These are phyloP conservation scores for Tanaodytes sp. DNA, from an alignment of 2,888 invertebrate species.

Conservation along the genomic window DNA sequence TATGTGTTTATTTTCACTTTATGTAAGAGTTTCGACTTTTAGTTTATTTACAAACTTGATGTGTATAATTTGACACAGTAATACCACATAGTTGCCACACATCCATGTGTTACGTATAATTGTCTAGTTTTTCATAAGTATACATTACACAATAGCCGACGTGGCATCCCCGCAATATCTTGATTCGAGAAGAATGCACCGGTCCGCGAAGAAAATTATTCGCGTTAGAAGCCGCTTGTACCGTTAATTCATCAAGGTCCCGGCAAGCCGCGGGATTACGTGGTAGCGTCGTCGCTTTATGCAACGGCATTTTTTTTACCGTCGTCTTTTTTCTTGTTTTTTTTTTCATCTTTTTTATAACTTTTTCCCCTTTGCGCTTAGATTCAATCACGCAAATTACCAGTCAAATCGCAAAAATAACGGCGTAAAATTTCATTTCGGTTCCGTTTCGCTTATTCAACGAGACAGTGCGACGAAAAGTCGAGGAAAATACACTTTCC, in stretches of 20 bases:
- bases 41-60: no score
- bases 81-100: no score
- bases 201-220: slow-evolving; percentile 28
- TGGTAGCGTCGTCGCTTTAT: slow-evolving; percentile 30
- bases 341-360: no score
- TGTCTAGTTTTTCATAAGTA: no score
- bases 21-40: no score
- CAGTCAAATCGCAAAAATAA: slow-evolving; percentile 26
- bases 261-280: slow-evolving; percentile 30
- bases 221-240: slow-evolving; percentile 41
- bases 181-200: slow-evolving; percentile 34
- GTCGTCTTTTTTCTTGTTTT: neutral
- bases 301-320: slow-evolving; percentile 20
- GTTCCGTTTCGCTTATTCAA: slow-evolving; percentile 30
- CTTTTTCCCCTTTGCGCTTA: neutral
- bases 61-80: no score
- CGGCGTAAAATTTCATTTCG: slow-evolving; percentile 31
- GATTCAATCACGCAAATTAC: slow-evolving; percentile 27
- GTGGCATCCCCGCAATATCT: neutral
- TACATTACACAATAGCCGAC: no score
- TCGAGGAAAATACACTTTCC: slow-evolving; percentile 16
- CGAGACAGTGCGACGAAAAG: slow-evolving; percentile 24
- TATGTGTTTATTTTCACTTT: no score
- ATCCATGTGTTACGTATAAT: no score
- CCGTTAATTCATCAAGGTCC: slow-evolving; percentile 52